Conservation (phyloP, 2,113 vertebrate species). For the Condylura cristata region DNA sequence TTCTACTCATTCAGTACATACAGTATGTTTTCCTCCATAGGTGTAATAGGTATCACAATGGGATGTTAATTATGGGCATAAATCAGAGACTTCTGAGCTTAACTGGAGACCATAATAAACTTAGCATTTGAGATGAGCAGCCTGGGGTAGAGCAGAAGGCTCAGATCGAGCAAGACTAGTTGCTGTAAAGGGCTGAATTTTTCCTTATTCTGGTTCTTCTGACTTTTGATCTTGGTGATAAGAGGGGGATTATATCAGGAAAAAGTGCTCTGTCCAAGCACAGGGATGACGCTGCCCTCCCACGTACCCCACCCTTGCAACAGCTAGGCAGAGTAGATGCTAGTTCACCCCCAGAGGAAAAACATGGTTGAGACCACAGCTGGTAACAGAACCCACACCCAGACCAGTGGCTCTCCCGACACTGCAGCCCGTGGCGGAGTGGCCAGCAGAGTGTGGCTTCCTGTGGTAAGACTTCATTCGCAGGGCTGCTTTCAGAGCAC, state of each 20-base stretch:
- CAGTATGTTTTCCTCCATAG: slow-evolving; percentile 39
- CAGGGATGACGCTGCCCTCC: background rate
- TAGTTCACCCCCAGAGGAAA: background rate
- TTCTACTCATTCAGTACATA: slow-evolving; percentile 28
- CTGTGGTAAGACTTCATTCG: background rate
- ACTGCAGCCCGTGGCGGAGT: background rate
- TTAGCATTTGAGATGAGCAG: slow-evolving; percentile 53
- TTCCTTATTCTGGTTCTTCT: slow-evolving; percentile 13
- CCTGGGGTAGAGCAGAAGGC: slow-evolving; percentile 49
- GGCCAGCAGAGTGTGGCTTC: background rate
- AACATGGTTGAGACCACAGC: background rate
- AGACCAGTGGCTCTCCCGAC: background rate
- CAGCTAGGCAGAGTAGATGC: background rate
- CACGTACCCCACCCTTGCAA: background rate
- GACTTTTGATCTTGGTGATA: slow-evolving; percentile 46
- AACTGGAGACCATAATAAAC: slow-evolving; percentile 53
- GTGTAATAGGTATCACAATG: slow-evolving; percentile 67
- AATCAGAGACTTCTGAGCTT: slow-evolving; percentile 61
- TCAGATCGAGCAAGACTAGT: background rate
- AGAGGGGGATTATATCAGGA: background rate
- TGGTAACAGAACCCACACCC: background rate
- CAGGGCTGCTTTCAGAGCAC: background rate
- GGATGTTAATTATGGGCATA: slow-evolving; percentile 70
- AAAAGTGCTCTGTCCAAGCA: background rate
- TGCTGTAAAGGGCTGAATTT: background rate